Evolutionary conservation across 2,797 vertebrate species (phyloP), one percentile per base, ranked within the genome.

Genomic region (Sphenodon punctatus): DNA sequence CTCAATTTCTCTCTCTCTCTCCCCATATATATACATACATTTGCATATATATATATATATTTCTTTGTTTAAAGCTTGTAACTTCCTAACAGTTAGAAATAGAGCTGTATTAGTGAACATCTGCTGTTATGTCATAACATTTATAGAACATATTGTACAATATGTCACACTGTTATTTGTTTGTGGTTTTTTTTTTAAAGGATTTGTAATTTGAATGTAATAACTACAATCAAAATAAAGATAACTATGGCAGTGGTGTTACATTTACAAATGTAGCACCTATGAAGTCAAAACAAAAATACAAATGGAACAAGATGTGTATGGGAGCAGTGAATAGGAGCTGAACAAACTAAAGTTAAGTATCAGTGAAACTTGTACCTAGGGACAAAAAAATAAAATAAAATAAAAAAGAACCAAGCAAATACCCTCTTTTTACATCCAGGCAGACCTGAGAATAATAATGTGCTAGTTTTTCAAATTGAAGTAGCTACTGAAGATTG

Each of bases 391-490:
- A 23, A 45, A 71, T 38, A 43, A 14, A 7, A 70, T 46, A 65
- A 75, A n/a, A 49, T 43, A 34, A 12, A 20, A 73, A 67, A 19
- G 16, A 23, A 92, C 84, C 82, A 89, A 90, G 91, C 92, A 94
- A 95, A 94, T 88, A 94, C 80, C 90, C 82, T 94, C 85, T 89
- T 94, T 95, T 92, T 92, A 92, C 85, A 93, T 85, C 78, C 86
- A 94, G 91, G 93, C 74, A 92, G 91, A 93, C 93, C 86, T 82
- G 85, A 95, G 94, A 95, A 96, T 95, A 96, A 95, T 95, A 94
- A 96, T 94, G 94, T 84, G 87, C 93, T 91, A 91, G 93, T 94
- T 95, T 94, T 94, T 94, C 90, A 88, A 93, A 94, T 94, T 91
- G 90, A 91, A 94, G 93, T 89, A 93, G 91, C 94, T 95, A 92